Base-by-base conservation (phyloP, 2,113 vertebrate species). In the Vireo altiloquus region DNA sequence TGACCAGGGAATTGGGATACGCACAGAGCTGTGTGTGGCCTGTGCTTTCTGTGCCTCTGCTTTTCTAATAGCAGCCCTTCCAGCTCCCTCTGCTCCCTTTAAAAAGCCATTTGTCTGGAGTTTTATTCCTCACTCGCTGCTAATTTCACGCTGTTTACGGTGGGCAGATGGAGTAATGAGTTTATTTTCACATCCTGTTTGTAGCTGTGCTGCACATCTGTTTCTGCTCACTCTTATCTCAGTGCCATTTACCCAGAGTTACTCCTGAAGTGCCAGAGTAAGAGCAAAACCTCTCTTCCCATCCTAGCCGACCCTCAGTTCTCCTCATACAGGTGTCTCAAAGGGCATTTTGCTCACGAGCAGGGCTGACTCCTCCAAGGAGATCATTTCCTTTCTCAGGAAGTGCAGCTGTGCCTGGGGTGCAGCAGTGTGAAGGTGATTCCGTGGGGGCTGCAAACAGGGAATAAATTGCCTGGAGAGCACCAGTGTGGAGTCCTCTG, bases 151-250 rank as follows among this genome's bases (percentile, higher is more conserved):
- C 92, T 96, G 92, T 93, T 96, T 95, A 93, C 1, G 3, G 80
- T 64, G 69, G 88, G 86, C 95, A 96, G 96, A 95, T 90, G 93
- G 95, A 91, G 92, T 89, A 86, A 95, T 68, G 92, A 94, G 93
- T 94, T 96, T 96, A 93, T 96, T 97, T 94, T 95, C 94, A 22
- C 90, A 92, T 96, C 94, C 88, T 87, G 92, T 92, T 89, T 37
- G 91, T 76, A 75, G 92, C 81, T 27, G 10, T 39, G 70, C 83
- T 69, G 40, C 93, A 81, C 92, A 93, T 80, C 93, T 94, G 94
- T 64, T 93, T 93, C 90, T 84, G 72, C 81, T 93, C 80, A 69
- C n/a, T 60, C 90, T 82, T 66, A 84, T 64, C 90, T 95, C 86
- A 9, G 52, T 69, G 93, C 57, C 61, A 59, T 46, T 82, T 52